These are phyloP conservation scores for Pelvicachromis taeniatus DNA, from an alignment of 2,113 vertebrate species.

Conservation along the genomic window DNA sequence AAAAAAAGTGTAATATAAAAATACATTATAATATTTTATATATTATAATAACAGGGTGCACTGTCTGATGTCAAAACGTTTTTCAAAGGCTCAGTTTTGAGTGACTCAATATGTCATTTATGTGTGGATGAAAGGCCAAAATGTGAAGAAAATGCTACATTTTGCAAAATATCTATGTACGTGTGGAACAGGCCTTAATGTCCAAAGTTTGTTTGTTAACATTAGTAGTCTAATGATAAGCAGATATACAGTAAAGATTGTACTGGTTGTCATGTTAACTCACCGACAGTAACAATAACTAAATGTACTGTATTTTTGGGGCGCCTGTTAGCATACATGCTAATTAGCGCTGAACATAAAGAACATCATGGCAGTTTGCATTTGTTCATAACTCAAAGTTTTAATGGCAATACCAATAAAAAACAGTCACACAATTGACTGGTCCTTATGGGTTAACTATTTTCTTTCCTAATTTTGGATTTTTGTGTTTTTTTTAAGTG, in stretches of 20 bases:
- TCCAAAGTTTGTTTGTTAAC: not conserved
- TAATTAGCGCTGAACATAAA: not conserved
- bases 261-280: not conserved
- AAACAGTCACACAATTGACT: not conserved
- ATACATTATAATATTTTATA: not conserved
- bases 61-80: not conserved
- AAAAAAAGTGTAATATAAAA: not conserved
- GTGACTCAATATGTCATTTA: not conserved
- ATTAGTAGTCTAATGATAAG: not conserved
- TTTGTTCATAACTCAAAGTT: not conserved
- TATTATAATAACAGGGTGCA: not conserved
- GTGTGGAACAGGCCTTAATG: not conserved
- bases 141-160: not conserved
- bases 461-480: not conserved
- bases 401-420: not conserved
- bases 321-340: not conserved
- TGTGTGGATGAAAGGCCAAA: not conserved
- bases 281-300: not conserved
- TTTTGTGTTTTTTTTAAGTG: conserved; percentile 58
- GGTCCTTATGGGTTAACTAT: not conserved
- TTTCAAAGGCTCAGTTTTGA: not conserved
- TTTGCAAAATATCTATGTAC: not conserved
- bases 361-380: not conserved
- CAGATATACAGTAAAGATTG: not conserved
- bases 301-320: not conserved